Conservation (phyloP, 1,140 invertebrate species). For the Chrysoperla carnea region DNA sequence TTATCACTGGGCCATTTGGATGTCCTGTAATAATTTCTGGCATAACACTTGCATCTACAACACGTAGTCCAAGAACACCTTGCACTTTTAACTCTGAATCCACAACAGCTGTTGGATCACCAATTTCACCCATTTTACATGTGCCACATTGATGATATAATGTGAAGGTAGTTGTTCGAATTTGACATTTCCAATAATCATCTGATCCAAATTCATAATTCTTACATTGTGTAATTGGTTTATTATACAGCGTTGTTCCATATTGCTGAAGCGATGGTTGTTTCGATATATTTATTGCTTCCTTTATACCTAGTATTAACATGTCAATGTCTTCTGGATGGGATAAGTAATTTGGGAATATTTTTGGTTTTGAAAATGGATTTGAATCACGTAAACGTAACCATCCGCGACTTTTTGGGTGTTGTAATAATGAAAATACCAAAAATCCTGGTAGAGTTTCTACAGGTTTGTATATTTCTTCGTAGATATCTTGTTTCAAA, state of each 20-base stretch:
- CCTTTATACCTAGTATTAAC: conserved; percentile 27
- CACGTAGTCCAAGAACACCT: conserved; percentile 28
- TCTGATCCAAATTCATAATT: conserved; percentile 25
- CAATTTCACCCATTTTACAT: conserved; percentile 41
- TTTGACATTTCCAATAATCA: conserved; percentile 36
- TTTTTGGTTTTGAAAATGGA: conserved; percentile 56
- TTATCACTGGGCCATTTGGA: conserved; percentile 30
- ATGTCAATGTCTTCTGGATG: conserved; percentile 33
- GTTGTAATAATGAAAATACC: conserved; percentile 27
- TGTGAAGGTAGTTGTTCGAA: conserved; percentile 27
- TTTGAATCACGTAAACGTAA: conserved; percentile 45
- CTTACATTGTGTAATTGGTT: conserved; percentile 26
- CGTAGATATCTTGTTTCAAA: too few species aligned
- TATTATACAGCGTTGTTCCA: conserved; percentile 23
- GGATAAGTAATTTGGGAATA: conserved; percentile 59
- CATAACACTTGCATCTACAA: conserved; percentile 36
- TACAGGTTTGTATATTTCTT: too few species aligned
- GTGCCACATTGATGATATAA: conserved; percentile 42
- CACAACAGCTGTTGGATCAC: conserved; percentile 32
- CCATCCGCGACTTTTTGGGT: conserved; percentile 54
- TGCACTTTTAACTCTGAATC: conserved; percentile 31
- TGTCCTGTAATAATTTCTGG: conserved; percentile 31
- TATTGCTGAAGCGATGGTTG: conserved; percentile 28
- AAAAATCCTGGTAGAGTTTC: too few species aligned
- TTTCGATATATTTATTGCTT: conserved; percentile 21